Base-by-base conservation (phyloP, 2,888 invertebrate genomes). In the Aleiodes leptofemur region DNA sequence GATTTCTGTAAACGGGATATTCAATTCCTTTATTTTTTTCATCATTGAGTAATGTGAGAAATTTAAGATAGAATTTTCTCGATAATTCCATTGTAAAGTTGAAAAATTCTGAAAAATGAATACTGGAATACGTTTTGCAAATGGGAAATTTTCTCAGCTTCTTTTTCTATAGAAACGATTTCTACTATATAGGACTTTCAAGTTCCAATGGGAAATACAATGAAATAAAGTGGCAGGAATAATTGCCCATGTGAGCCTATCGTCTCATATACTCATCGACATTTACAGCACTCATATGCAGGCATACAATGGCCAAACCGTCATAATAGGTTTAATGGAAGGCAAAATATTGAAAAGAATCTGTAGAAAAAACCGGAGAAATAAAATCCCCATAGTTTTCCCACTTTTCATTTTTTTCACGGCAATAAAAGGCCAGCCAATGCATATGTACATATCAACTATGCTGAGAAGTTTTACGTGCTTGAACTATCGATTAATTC, bases 381-480 rank as follows among this genome's bases (percentile, higher is more conserved):
- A 8, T 55, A n/a, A 55, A 55, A 38, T n/a, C 13, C 34, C 8
- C 34, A 55, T 13, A 9, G 55, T 31, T 9, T 55, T 38, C n/a
- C 43, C 31, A 14, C 16, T 56, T 43, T 38, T 23, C 38, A n/a
- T 70, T 70, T 38, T 38, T 55, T 55, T 38, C 23, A 16, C 43
- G 9, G 56, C 4, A 14, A 16, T 34, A 23, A 57, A 70, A 38
- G 38, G 23, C 16, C 9, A 43, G 8, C 43, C 7, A 43, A 56
- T 56, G 55, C 57, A 70, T 70, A 56, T 48, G 70, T 43, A 70
- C 56, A 55, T 16, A 23, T 70, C 56, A n/a, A 38, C 55, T 23
- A 56, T 23, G 43, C 29, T 29, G 56, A 56, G 34, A 57, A 70
- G 43, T 56, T 70, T 38, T 13, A 56, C 55, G 43, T 55, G 38